These are phyloP conservation scores for Blastobasis lacticolella DNA, from an alignment of 2,888 invertebrate genomes.

Conservation along the genomic window DNA sequence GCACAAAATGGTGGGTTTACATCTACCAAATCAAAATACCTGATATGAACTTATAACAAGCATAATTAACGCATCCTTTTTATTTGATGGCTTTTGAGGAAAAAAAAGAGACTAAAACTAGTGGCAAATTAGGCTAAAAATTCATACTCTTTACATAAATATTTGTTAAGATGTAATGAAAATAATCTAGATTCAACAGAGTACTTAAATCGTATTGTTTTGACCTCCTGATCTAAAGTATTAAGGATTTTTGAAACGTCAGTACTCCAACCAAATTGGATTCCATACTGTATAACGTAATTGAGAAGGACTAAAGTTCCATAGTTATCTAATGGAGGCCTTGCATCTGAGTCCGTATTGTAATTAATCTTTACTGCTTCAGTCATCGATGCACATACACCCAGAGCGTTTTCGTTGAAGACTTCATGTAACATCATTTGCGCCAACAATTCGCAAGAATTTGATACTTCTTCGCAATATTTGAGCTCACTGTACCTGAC, in stretches of 20 bases:
- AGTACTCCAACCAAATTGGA: background rate
- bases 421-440: background rate
- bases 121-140: background rate
- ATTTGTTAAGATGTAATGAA: background rate
- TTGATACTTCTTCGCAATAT: background rate
- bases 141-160: background rate
- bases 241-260: background rate
- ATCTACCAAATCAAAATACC: background rate
- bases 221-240: background rate
- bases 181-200: background rate
- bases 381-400: constrained; percentile 1
- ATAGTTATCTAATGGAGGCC: background rate
- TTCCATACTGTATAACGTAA: background rate
- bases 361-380: background rate
- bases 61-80: background rate
- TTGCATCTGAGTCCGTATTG: too few species aligned
- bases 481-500: background rate
- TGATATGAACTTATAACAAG: too few species aligned
- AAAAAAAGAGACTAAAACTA: background rate
- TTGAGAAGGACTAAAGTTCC: background rate
- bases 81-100: background rate
- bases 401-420: background rate
- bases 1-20: background rate
- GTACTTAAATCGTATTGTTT: background rate
- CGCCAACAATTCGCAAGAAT: background rate